These are phyloP conservation scores for Triplophysa rosa DNA, from an alignment of 2,113 vertebrate species.

Conservation along the genomic window DNA sequence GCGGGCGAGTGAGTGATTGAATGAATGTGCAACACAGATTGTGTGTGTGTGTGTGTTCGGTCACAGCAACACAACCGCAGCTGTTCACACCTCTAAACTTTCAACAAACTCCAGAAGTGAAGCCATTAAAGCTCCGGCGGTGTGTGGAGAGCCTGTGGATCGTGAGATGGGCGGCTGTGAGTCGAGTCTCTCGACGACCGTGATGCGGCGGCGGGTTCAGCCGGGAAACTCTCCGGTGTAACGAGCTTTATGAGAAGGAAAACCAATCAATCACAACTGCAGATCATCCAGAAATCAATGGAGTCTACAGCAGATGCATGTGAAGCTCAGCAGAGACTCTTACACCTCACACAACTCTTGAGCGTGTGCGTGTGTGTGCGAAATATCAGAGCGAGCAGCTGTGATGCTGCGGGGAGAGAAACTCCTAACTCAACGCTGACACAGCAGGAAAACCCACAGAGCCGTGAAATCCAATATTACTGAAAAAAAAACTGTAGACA, in stretches of 20 bases:
- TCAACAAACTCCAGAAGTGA: conserved; percentile 64
- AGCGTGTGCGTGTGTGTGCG: conserved; percentile 13
- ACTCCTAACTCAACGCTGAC: conserved; percentile 9
- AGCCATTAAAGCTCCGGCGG: conserved; percentile 70
- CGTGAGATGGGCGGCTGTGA: neutral
- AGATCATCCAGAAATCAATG: conserved; percentile 45
- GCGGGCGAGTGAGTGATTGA: too few species aligned
- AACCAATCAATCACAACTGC: conserved; percentile 36
- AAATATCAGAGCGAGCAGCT: conserved; percentile 1
- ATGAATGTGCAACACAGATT: too few species aligned
- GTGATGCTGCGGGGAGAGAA: neutral
- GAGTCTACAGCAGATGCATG: conserved; percentile 23
- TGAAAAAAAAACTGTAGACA: neutral
- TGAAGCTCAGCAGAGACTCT: conserved; percentile 32
- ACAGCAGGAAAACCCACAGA: neutral
- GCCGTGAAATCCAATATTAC: neutral
- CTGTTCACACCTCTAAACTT: conserved; percentile 58
- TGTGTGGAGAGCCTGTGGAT: conserved; percentile 61
- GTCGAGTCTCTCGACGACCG: neutral
- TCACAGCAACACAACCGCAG: neutral
- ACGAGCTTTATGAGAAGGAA: conserved; percentile 30
- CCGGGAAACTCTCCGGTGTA: neutral
- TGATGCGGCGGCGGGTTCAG: neutral
- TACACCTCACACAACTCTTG: neutral
- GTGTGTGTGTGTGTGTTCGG: conserved; percentile 42